These are phyloP conservation scores for Odontamblyopus lacepedii DNA, from an alignment of 2,797 vertebrate species.

Conservation along the genomic window DNA sequence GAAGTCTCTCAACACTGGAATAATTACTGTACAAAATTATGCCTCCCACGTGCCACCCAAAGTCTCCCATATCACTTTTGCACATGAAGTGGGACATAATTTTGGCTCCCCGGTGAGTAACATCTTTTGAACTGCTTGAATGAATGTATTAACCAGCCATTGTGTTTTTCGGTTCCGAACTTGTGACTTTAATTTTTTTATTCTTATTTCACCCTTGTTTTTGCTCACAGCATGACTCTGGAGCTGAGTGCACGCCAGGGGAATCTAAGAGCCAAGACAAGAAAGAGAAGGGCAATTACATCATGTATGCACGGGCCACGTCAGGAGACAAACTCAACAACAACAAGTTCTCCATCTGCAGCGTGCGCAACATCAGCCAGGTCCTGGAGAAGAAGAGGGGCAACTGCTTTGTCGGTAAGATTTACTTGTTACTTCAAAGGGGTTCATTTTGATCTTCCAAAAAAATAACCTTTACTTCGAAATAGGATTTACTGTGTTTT, in stretches of 20 bases:
- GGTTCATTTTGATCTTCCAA: too few relatives aligned
- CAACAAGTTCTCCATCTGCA: constrained; percentile 97
- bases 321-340: constrained; percentile 99
- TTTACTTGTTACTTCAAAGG: background rate
- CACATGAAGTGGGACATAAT: constrained; percentile 98
- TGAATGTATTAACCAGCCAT: constrained; percentile 17
- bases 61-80: constrained; percentile 98
- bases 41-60: constrained; percentile 98
- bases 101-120: constrained; percentile 98
- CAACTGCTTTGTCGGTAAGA: constrained; percentile 95
- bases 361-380: constrained; percentile 97
- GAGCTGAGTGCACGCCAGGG: constrained; percentile 95
- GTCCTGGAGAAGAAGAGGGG: constrained; percentile 97
- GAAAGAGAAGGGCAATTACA: constrained; percentile 98
- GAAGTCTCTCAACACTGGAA: constrained; percentile 98
- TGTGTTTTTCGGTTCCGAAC: constrained; percentile 32
- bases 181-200: constrained; percentile 12
- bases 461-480: too few relatives aligned
- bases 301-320: constrained; percentile 98
- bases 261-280: constrained; percentile 95
- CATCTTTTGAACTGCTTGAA: constrained; percentile 12
- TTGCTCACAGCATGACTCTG: constrained; percentile 91
- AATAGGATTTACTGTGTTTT: constrained; percentile 60
- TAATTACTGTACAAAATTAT: constrained; percentile 99
- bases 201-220: constrained; percentile 10